Evolutionary conservation across 2,888 invertebrate genomes (phyloP), one percentile per base, ranked within the genome.

Genomic region (Pherbina coryleti): DNA sequence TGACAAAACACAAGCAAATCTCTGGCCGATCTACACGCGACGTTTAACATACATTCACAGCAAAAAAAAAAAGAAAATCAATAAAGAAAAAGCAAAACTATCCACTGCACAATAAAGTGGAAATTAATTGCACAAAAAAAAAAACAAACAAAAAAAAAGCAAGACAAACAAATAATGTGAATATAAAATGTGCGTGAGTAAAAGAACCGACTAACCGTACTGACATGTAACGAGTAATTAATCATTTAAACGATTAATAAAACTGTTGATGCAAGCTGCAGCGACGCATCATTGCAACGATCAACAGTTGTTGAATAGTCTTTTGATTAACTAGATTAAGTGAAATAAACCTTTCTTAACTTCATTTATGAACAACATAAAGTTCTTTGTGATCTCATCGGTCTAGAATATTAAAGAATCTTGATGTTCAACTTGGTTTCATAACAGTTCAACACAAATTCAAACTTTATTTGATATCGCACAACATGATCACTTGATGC

Each of bases 401-500:
- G n/a, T n/a, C 25, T 22, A 22, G 37, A 19, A 53, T 53, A 7
- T 19, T 8, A 55, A 55, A 55, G 55, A 55, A 44, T 44, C 9
- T 71, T 55, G 55, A 22, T 53, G 11, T 57, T 25, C 31, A 28
- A 31, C 5, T n/a, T 8, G 19, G 25, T 17, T 60, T 31, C 44
- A 44, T 44, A n/a, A 14, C 57, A 55, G 31, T 22, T 7, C 28
- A 53, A 71, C 55, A 31, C 22, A 55, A 64, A 8, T 22, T 14
- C 66, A 67, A 34, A 67, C 67, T 60, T 14, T 60, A 28, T 44
- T 14, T 34, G 34, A 11, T 64, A 75, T 75, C 74, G 5, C 17
- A 19, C n/a, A 66, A 75, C 66, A 75, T 66, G 74, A 75, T 75
- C 74, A 66, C 53, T 66, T 22, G 74, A 49, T 51, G 74, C 74